These are phyloP conservation scores for Otolemur garnettii DNA, from an alignment of 2,113 vertebrate genomes.

Conservation along the genomic window DNA sequence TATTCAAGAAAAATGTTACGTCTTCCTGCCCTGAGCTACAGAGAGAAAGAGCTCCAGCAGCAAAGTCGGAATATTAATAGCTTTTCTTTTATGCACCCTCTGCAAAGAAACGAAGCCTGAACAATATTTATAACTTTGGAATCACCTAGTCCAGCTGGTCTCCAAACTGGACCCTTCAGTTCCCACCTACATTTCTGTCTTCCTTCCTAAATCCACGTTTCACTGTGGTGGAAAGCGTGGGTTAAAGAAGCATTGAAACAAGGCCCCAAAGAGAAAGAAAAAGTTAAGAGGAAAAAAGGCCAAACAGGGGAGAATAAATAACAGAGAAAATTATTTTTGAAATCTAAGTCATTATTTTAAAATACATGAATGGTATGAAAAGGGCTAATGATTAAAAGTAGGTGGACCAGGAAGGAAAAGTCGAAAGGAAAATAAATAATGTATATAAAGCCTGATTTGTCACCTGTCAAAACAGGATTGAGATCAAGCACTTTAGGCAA, in stretches of 20 bases:
- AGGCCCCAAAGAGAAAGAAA: slow-evolving; percentile 7
- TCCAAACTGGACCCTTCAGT: neutral
- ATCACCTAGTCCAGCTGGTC: neutral
- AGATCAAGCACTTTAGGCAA: neutral
- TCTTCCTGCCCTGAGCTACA: slow-evolving; percentile 13
- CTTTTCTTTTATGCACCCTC: slow-evolving; percentile 2
- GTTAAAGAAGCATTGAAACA: slow-evolving; percentile 38
- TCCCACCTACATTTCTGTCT: slow-evolving; percentile 4
- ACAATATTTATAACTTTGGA: slow-evolving; percentile 27
- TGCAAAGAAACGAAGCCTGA: slow-evolving; percentile 34
- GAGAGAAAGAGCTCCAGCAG: slow-evolving; percentile 10
- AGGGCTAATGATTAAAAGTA: slow-evolving; percentile 37
- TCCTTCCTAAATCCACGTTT: slow-evolving; percentile 30
- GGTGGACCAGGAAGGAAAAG: neutral
- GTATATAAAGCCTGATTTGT: slow-evolving; percentile 24
- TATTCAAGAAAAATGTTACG: neutral
- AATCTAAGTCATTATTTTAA: slow-evolving; percentile 29
- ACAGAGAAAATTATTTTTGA: slow-evolving; percentile 29
- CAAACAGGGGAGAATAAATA: neutral
- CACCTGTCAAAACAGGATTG: neutral
- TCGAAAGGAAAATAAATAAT: neutral
- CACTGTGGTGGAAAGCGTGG: neutral
- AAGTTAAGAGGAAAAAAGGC: slow-evolving; percentile 7
- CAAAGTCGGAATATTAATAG: neutral
- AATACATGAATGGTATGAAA: neutral